Evolutionary conservation across 2,113 vertebrate genomes (phyloP).

Genomic region (Daphoenositta chrysoptera): DNA sequence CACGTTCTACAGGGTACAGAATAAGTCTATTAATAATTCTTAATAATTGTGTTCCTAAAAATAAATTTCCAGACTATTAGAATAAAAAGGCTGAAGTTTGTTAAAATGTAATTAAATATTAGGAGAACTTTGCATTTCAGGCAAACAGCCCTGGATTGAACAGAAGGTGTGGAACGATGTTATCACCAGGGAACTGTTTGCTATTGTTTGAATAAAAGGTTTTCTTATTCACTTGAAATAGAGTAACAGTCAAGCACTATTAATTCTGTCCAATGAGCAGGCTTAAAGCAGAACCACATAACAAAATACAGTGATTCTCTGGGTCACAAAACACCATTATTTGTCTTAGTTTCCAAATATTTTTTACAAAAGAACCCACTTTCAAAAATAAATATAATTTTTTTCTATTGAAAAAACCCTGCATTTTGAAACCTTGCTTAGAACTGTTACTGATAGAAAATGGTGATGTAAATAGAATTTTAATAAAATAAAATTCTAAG

Average conservation of each 20-base stretch:
- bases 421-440: background rate
- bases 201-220: background rate
- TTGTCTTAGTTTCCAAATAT: background rate
- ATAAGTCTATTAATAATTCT: background rate
- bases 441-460: background rate
- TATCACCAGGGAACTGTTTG: background rate
- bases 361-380: rapidly evolving
- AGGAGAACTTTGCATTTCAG: background rate
- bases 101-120: background rate
- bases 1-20: background rate
- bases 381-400: background rate
- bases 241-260: background rate
- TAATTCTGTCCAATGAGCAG: background rate
- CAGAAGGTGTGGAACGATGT: background rate
- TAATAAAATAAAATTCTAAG: background rate
- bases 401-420: background rate
- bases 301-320: background rate
- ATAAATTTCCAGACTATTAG: background rate
- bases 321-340: background rate
- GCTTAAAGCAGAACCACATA: background rate
- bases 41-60: background rate
- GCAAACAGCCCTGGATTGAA: background rate
- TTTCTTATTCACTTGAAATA: background rate
- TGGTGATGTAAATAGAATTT: background rate
- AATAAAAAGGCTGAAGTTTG: background rate